phyloP scores from a whole-genome alignment of 2,888 invertebrate species.

The Thereva nobilitata region DNA sequence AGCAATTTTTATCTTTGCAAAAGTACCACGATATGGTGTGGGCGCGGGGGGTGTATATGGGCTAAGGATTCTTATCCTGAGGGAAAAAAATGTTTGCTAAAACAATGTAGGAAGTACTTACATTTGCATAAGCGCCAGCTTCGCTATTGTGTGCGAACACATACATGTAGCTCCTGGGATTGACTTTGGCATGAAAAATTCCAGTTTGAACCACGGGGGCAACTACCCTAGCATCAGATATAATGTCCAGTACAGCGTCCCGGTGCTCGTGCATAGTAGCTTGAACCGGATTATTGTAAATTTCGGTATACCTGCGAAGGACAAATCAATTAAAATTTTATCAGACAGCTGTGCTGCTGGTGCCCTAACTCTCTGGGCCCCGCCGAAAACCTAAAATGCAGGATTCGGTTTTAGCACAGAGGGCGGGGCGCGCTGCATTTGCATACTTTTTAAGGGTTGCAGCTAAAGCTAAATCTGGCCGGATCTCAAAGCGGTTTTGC shows the following conservation, averaged over 20 bases:
- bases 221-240: constrained; percentile 86
- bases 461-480: constrained; percentile 69
- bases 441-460: constrained; percentile 68
- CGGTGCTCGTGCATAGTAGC: constrained; percentile 64
- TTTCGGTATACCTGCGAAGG: constrained; percentile 61
- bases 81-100: neutral
- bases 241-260: constrained; percentile 81
- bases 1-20: too few relatives aligned
- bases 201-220: constrained; percentile 80
- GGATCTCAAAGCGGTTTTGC: constrained; percentile 75
- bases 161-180: constrained; percentile 82
- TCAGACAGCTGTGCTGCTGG: neutral
- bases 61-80: neutral
- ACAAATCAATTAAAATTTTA: constrained; percentile 17
- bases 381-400: neutral
- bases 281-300: constrained; percentile 64
- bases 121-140: constrained; percentile 75
- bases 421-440: constrained; percentile 21
- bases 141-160: constrained; percentile 84
- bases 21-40: neutral
- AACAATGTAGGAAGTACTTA: constrained; percentile 61
- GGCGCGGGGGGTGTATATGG: neutral
- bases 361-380: neutral
- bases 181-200: constrained; percentile 74
- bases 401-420: neutral